phyloP scores from a whole-genome alignment of 2,797 vertebrate species.

The Eupleurogrammus muticus region DNA sequence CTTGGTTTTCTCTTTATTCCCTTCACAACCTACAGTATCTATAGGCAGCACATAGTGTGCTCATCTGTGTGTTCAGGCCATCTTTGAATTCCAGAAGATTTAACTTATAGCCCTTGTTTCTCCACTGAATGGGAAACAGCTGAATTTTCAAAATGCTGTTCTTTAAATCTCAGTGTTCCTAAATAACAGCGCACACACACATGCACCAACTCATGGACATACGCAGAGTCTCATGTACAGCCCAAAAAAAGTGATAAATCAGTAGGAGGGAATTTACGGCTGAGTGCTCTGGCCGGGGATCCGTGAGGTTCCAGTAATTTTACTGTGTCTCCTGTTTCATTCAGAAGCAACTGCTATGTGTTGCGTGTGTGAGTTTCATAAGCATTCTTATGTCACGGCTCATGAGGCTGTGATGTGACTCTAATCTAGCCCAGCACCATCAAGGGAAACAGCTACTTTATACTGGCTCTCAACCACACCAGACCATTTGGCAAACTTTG shows the following conservation, averaged over 20 bases:
- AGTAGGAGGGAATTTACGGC: slow-evolving; percentile 29
- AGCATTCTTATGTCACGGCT: slow-evolving; percentile 73
- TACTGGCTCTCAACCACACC: slow-evolving; percentile 36
- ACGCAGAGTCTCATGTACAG: not conserved
- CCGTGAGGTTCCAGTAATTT: slow-evolving; percentile 59
- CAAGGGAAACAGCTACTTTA: slow-evolving; percentile 68
- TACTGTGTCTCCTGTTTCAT: slow-evolving; percentile 57
- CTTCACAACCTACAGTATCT: not conserved
- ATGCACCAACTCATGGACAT: not conserved
- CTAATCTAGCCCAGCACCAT: slow-evolving; percentile 75
- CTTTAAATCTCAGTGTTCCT: slow-evolving; percentile 18
- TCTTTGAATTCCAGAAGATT: slow-evolving; percentile 9
- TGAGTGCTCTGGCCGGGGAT: slow-evolving; percentile 25
- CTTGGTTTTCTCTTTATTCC: slow-evolving; percentile 5
- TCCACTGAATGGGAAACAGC: slow-evolving; percentile 20
- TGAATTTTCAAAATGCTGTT: slow-evolving; percentile 25
- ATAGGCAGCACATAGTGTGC: not conserved
- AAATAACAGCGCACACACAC: not conserved
- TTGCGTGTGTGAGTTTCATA: slow-evolving; percentile 62
- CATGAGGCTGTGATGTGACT: slow-evolving; percentile 70
- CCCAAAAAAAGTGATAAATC: slow-evolving; percentile 22
- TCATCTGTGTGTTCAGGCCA: not conserved
- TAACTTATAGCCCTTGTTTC: slow-evolving; percentile 18
- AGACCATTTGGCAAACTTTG: slow-evolving; percentile 36
- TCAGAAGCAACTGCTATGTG: slow-evolving; percentile 57